Evolutionary conservation across 2,888 invertebrate genomes (phyloP).

Genomic region (Eupithecia abbreviata): DNA sequence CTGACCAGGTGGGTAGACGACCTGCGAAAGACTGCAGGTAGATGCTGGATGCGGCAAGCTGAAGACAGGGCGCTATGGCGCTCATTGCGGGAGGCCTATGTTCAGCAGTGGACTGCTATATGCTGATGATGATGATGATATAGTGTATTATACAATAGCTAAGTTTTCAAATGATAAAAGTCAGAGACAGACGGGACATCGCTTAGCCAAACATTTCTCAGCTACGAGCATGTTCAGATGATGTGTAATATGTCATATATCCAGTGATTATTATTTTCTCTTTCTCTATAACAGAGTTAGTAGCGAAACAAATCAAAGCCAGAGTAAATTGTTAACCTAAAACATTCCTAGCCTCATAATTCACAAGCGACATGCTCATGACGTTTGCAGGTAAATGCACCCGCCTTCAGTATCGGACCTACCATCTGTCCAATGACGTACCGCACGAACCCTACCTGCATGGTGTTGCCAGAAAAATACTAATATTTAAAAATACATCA

Average conservation of each 20-base stretch:
- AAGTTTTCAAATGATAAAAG: too few species aligned
- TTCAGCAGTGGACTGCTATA: too few species aligned
- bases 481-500: not conserved
- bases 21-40: too few species aligned
- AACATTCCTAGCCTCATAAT: conserved; percentile 18
- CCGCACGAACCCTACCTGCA: conserved; percentile 26
- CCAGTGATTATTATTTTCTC: not conserved
- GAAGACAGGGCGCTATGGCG: too few species aligned
- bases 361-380: conserved; percentile 15
- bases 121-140: too few species aligned
- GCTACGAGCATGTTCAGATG: not conserved
- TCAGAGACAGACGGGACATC: not conserved
- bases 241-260: not conserved
- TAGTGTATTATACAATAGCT: not conserved
- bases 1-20: too few species aligned
- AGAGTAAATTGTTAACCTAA: not conserved
- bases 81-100: too few species aligned
- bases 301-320: not conserved
- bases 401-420: conserved; percentile 30
- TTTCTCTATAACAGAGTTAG: not conserved
- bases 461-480: not conserved
- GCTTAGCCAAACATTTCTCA: not conserved
- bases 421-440: conserved; percentile 36
- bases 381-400: conserved; percentile 40
- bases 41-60: too few species aligned